Percentiles rank a stretch among this genome's conserved stretches.
Conservation (phyloP, 2,888 invertebrate species). For the Ecdyonurus torrentis region DNA sequence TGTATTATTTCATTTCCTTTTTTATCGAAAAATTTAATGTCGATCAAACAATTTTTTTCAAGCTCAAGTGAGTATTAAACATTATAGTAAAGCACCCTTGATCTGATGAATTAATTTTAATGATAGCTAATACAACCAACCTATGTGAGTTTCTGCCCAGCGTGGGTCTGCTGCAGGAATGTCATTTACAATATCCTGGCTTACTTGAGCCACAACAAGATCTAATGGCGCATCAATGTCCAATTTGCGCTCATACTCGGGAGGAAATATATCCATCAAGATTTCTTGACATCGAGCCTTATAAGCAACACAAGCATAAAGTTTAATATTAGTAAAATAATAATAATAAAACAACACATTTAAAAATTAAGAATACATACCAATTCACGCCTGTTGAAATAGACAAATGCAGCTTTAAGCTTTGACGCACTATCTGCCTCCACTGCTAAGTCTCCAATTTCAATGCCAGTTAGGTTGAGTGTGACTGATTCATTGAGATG, state of each 20-base stretch:
- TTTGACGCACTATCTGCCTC: conserved; percentile 36
- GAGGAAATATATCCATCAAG: conserved; percentile 29
- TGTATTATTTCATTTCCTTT: no score
- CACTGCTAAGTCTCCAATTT: conserved; percentile 42
- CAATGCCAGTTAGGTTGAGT: conserved; percentile 17
- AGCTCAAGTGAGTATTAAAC: no score
- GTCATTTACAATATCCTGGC: conserved; percentile 68
- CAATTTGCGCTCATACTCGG: conserved; percentile 21
- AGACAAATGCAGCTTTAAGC: conserved; percentile 63
- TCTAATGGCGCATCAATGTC: conserved; percentile 35
- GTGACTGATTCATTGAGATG: background rate
- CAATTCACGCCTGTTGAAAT: conserved; percentile 44
- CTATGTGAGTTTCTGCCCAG: conserved; percentile 37
- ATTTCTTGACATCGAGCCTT: conserved; percentile 27
- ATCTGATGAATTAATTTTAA: no score
- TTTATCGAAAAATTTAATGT: no score
- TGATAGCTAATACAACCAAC: no score
- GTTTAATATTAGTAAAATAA: no score
- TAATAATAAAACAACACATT: no score
- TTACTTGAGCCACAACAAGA: conserved; percentile 45
- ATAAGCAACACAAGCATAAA: no score
- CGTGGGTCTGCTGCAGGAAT: conserved; percentile 77
- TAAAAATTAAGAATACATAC: no score
- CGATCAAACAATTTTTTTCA: no score
- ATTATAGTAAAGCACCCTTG: no score